phyloP scores from a whole-genome alignment of 2,888 invertebrate species.

The Drosophila villosipedis region DNA sequence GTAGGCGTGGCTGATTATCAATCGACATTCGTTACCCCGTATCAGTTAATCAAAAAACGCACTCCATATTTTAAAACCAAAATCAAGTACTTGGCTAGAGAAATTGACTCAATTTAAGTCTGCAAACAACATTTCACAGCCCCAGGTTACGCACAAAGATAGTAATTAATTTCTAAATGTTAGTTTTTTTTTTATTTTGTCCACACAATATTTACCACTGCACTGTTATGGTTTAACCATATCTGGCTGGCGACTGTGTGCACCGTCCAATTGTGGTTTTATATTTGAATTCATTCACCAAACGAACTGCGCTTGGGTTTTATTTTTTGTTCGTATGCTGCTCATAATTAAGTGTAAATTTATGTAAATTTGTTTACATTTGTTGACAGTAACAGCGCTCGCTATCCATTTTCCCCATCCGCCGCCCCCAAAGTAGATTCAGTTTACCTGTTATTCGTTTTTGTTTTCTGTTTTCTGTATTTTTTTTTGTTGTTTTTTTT shows the following conservation, averaged over 20 bases:
- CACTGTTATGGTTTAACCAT: background rate
- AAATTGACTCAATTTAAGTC: background rate
- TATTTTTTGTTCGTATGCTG: constrained; percentile 24
- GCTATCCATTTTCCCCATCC: constrained; percentile 15
- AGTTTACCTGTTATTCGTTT: constrained; percentile 44
- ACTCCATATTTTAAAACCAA: background rate
- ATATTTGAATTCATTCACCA: constrained; percentile 30
- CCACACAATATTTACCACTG: constrained; percentile 1
- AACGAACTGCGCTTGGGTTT: constrained; percentile 14
- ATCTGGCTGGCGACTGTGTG: constrained; percentile 23
- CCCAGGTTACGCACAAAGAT: background rate
- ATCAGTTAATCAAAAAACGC: background rate
- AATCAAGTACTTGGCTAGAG: background rate
- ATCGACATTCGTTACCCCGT: background rate
- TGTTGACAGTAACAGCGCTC: constrained; percentile 9
- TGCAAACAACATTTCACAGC: background rate
- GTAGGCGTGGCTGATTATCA: constrained; percentile 37
- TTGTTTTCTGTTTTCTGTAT: constrained; percentile 24
- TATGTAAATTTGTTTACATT: constrained; percentile 63
- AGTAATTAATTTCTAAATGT: background rate
- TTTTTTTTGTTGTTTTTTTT: background rate
- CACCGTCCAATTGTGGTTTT: background rate
- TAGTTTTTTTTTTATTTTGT: background rate
- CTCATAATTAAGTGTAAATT: constrained; percentile 78
- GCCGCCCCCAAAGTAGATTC: constrained; percentile 40